These are phyloP conservation scores for Pachyseris speciosa DNA, from an alignment of 64 coral and sea anemone species.

Conservation along the genomic window DNA sequence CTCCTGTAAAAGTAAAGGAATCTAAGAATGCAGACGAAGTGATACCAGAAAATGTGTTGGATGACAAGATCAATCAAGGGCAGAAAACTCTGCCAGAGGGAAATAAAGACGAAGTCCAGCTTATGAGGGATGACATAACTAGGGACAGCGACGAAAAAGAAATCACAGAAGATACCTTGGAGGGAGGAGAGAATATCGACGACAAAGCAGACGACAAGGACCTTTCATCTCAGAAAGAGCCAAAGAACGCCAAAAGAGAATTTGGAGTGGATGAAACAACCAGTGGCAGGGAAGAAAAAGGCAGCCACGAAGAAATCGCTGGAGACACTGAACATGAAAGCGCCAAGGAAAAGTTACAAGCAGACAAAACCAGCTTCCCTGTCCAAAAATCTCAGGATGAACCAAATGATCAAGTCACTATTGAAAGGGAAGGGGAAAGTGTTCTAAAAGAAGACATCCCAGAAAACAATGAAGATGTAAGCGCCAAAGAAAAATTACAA, in stretches of 20 bases:
- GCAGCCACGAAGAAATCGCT: too few species aligned
- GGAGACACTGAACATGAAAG: too few species aligned
- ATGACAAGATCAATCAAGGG: not conserved
- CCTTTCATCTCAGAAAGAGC: not conserved
- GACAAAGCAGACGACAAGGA: not conserved
- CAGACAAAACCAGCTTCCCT: not conserved
- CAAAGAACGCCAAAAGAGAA: not conserved
- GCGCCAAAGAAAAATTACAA: not conserved
- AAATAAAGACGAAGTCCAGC: not conserved
- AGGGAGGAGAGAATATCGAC: not conserved
- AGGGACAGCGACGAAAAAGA: not conserved
- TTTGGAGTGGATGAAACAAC: not conserved
- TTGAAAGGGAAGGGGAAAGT: not conserved
- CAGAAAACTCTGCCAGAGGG: not conserved
- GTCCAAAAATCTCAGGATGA: not conserved
- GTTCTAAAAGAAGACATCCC: not conserved
- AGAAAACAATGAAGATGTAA: not conserved
- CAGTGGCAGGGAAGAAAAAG: not conserved
- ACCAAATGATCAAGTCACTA: not conserved
- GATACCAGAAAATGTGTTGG: not conserved
- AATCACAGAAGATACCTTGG: not conserved
- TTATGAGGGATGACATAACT: not conserved
- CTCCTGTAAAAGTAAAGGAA: too few species aligned
- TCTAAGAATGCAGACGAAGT: not conserved
- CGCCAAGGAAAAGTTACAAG: not conserved